Percentiles rank a stretch among this genome's conserved stretches.
These are phyloP conservation scores for Hydrotaea cyrtoneurina DNA, from an alignment of 2,888 invertebrate genomes.

Conservation along the genomic window DNA sequence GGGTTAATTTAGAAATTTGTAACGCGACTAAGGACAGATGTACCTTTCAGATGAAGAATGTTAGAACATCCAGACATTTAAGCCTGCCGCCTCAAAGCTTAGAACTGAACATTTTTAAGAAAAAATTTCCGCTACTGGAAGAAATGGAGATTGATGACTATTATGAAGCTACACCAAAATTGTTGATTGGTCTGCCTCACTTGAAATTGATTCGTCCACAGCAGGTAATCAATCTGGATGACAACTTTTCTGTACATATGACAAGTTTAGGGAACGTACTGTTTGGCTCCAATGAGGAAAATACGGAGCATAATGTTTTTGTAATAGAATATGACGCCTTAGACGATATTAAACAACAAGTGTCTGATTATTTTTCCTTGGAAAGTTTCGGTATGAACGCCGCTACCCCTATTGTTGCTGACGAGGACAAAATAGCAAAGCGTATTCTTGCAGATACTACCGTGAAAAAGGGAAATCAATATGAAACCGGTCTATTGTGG, in stretches of 20 bases:
- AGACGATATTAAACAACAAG: slow-evolving; percentile 23
- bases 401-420: slow-evolving; percentile 33
- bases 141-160: too few relatives aligned
- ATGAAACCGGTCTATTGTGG: slow-evolving; percentile 45
- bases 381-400: slow-evolving; percentile 51
- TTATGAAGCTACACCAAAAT: background rate
- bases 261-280: slow-evolving; percentile 35
- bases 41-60: slow-evolving; percentile 49
- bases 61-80: slow-evolving; percentile 35
- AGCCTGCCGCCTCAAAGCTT: slow-evolving; percentile 35
- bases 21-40: background rate
- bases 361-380: slow-evolving; percentile 42
- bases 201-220: slow-evolving; percentile 20
- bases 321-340: background rate
- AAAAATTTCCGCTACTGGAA: too few relatives aligned
- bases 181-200: slow-evolving; percentile 46
- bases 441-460: slow-evolving; percentile 40
- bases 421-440: slow-evolving; percentile 51
- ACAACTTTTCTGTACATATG: slow-evolving; percentile 37
- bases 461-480: slow-evolving; percentile 9
- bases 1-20: slow-evolving; percentile 8
- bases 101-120: background rate
- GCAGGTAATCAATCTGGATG: slow-evolving; percentile 32
- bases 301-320: too few relatives aligned
- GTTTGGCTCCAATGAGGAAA: too few relatives aligned